phyloP scores from a whole-genome alignment of 2,797 vertebrate species.

The Rachycentron canadum region DNA sequence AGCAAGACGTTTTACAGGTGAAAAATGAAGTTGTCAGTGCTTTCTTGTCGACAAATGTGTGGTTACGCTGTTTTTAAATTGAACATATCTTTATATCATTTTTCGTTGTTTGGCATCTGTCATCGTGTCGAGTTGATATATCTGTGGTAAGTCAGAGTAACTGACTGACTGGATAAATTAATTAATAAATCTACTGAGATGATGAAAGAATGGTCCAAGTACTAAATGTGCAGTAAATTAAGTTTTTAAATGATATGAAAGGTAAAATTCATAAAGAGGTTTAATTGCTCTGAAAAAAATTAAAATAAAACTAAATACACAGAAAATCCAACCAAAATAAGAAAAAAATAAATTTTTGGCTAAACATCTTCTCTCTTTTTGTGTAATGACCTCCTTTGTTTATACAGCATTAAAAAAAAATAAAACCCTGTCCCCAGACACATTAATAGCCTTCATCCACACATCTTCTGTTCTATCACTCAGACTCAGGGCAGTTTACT shows the following conservation, averaged over 20 bases:
- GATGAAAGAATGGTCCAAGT: not conserved
- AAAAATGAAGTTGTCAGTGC: not conserved
- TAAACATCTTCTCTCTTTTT: too few species aligned
- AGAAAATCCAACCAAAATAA: too few species aligned
- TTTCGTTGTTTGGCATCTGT: not conserved
- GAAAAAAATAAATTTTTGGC: too few species aligned
- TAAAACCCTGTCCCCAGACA: not conserved
- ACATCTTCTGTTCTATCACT: not conserved
- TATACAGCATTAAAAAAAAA: too few species aligned
- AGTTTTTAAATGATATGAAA: too few species aligned
- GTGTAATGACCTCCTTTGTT: too few species aligned
- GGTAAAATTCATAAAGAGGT: too few species aligned
- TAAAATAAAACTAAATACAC: too few species aligned
- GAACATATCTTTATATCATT: not conserved
- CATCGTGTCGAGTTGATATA: not conserved
- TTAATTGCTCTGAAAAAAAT: too few species aligned
- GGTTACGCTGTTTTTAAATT: not conserved
- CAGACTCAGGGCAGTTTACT: slow-evolving; percentile 6
- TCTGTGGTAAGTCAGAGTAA: not conserved
- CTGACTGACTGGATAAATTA: not conserved
- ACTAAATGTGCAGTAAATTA: too few species aligned
- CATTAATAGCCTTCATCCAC: not conserved
- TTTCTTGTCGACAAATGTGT: not conserved
- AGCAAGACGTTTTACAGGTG: not conserved
- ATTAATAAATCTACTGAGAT: not conserved